Conservation (phyloP, 2,113 vertebrate species). For the Lamprologus callipterus region DNA sequence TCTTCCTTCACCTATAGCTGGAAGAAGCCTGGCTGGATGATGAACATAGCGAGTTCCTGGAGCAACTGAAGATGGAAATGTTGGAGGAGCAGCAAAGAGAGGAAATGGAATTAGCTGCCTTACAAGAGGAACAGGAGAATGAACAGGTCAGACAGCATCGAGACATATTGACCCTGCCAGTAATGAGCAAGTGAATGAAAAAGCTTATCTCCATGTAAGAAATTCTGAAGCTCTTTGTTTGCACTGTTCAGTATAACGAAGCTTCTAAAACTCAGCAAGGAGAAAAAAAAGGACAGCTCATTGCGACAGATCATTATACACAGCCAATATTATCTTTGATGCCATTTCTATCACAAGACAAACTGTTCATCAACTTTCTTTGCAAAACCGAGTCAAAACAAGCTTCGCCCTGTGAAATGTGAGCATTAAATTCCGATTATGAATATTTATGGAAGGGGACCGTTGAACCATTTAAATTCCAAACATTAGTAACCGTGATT, state of each 20-base stretch:
- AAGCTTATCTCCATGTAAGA: neutral
- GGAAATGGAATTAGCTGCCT: conserved; percentile 74
- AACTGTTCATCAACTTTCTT: conserved; percentile 11
- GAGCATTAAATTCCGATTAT: conserved; percentile 16
- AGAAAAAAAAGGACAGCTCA: neutral
- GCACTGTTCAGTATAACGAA: neutral
- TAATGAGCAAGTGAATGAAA: neutral
- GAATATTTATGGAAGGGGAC: conserved; percentile 47
- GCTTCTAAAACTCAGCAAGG: neutral
- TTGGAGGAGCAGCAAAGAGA: conserved; percentile 89
- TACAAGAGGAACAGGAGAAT: conserved; percentile 80
- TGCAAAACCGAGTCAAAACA: conserved; percentile 14
- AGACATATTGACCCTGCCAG: neutral
- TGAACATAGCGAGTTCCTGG: conserved; percentile 94
- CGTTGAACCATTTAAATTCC: conserved; percentile 22
- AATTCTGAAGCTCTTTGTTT: neutral
- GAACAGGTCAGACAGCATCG: conserved; percentile 47
- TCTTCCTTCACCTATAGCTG: conserved; percentile 67
- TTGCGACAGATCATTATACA: neutral
- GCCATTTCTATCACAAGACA: neutral
- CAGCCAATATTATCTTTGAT: neutral
- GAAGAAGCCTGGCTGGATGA: conserved; percentile 97
- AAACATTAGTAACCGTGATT: conserved; percentile 39
- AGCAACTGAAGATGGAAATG: conserved; percentile 95
- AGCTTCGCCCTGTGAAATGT: conserved; percentile 23